Percentiles rank a stretch among this genome's conserved stretches.
Evolutionary conservation across 1,140 invertebrate genomes (phyloP).

Genomic region (Pogonognathellus flavescens): DNA sequence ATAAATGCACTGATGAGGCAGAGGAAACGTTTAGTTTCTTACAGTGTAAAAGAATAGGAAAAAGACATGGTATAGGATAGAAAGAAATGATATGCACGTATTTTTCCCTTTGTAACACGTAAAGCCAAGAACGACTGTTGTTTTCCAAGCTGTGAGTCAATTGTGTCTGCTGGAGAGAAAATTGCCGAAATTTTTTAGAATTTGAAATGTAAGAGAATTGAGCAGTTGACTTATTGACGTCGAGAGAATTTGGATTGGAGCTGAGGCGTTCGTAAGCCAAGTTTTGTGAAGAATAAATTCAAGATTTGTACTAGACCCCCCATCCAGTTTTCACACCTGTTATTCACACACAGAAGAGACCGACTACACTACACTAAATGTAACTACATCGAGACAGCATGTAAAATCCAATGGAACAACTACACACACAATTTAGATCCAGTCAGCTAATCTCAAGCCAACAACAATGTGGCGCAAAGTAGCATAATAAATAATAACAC

Average conservation of each 20-base stretch:
- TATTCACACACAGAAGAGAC: slow-evolving; percentile 60
- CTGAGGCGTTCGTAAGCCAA: slow-evolving; percentile 31
- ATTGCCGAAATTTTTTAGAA: slow-evolving; percentile 14
- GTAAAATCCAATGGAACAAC: slow-evolving; percentile 18
- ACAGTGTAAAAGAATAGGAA: no score
- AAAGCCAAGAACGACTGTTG: no score
- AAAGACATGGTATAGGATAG: no score
- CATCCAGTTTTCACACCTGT: slow-evolving; percentile 63
- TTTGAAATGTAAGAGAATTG: slow-evolving; percentile 54
- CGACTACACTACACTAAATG: slow-evolving; percentile 12
- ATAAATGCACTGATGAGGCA: background rate
- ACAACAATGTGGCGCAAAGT: background rate
- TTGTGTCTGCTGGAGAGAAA: background rate
- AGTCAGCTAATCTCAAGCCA: slow-evolving; percentile 43
- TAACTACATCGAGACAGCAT: background rate
- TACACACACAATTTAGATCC: slow-evolving; percentile 38
- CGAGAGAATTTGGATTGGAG: slow-evolving; percentile 46
- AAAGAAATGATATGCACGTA: no score
- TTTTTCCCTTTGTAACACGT: no score
- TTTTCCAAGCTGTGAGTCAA: background rate
- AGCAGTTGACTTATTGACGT: slow-evolving; percentile 61
- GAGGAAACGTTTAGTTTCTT: background rate
- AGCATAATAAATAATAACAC: slow-evolving; percentile 22
- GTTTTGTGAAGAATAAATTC: slow-evolving; percentile 42
- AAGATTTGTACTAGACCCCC: slow-evolving; percentile 62